phyloP scores from a whole-genome alignment of 92 coral and sea anemone species.

The Diadumene lineata region DNA sequence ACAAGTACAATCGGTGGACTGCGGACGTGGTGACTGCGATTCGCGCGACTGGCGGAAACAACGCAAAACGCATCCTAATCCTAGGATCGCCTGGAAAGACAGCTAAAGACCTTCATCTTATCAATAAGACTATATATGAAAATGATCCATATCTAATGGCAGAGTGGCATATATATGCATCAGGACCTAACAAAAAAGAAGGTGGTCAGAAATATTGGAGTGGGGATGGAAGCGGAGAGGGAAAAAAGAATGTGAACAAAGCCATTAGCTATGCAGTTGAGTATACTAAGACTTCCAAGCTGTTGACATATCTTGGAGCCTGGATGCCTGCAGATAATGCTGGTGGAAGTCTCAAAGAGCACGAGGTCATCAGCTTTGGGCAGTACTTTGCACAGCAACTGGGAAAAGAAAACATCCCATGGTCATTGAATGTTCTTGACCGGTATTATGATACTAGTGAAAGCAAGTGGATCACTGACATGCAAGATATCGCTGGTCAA shows the following conservation, averaged over 20 bases:
- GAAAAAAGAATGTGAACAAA: slow-evolving; percentile 24
- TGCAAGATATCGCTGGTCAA: slow-evolving; percentile 28
- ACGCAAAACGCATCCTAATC: slow-evolving; percentile 51
- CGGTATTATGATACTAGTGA: slow-evolving; percentile 51
- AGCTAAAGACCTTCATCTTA: slow-evolving; percentile 33
- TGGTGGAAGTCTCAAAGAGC: slow-evolving; percentile 35
- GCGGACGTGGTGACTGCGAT: slow-evolving; percentile 47
- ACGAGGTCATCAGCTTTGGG: slow-evolving; percentile 60
- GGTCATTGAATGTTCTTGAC: slow-evolving; percentile 75
- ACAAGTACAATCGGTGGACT: slow-evolving; percentile 63
- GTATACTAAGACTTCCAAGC: slow-evolving; percentile 25
- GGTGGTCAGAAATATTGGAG: slow-evolving; percentile 57
- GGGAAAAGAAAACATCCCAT: slow-evolving; percentile 41
- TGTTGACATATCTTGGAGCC: slow-evolving; percentile 61
- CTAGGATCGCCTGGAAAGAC: slow-evolving; percentile 63
- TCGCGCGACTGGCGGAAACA: slow-evolving; percentile 48
- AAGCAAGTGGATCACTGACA: slow-evolving; percentile 43
- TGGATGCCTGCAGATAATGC: slow-evolving; percentile 74
- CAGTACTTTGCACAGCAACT: slow-evolving; percentile 46
- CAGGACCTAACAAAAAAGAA: slow-evolving; percentile 61
- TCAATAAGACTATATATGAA: slow-evolving; percentile 37
- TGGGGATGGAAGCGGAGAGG: slow-evolving; percentile 42
- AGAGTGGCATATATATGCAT: slow-evolving; percentile 66
- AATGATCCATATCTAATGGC: slow-evolving; percentile 53
- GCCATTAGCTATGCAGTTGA: slow-evolving; percentile 24